These are phyloP conservation scores for Pogona vitticeps DNA, from an alignment of 2,113 vertebrate species.

Conservation along the genomic window DNA sequence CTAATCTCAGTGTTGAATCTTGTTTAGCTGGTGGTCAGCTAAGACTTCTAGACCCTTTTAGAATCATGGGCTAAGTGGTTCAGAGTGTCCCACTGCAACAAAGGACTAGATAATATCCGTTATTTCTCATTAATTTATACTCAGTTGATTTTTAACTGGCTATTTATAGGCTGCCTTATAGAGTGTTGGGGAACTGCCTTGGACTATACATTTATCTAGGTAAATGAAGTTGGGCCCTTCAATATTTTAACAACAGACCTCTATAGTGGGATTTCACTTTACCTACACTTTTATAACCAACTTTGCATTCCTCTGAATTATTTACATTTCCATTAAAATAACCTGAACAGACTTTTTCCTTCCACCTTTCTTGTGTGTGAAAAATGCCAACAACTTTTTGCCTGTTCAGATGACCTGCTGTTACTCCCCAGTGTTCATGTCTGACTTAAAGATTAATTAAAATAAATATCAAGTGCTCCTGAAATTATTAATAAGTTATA, in stretches of 20 bases:
- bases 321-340: conserved; percentile 48
- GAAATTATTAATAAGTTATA: conserved; percentile 73
- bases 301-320: not conserved
- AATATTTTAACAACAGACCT: not conserved
- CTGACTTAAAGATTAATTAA: conserved; percentile 74
- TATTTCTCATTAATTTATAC: not conserved
- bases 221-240: not conserved
- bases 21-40: too few species aligned
- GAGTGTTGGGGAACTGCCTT: not conserved
- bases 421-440: conserved; percentile 66
- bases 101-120: not conserved
- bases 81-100: too few species aligned
- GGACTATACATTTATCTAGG: not conserved
- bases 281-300: not conserved
- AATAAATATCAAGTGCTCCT: conserved; percentile 75
- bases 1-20: too few species aligned
- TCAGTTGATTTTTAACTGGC: not conserved
- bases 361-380: not conserved
- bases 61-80: too few species aligned
- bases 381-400: conserved; percentile 28
- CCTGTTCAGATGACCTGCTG: conserved; percentile 66
- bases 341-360: not conserved
- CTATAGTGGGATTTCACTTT: not conserved
- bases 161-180: not conserved
- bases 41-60: too few species aligned